A percentile compares a stretch with the other conserved stretches of the same genome.
These are phyloP conservation scores for Neopipo cinnamomea DNA, from an alignment of 2,113 vertebrate species.

Conservation along the genomic window DNA sequence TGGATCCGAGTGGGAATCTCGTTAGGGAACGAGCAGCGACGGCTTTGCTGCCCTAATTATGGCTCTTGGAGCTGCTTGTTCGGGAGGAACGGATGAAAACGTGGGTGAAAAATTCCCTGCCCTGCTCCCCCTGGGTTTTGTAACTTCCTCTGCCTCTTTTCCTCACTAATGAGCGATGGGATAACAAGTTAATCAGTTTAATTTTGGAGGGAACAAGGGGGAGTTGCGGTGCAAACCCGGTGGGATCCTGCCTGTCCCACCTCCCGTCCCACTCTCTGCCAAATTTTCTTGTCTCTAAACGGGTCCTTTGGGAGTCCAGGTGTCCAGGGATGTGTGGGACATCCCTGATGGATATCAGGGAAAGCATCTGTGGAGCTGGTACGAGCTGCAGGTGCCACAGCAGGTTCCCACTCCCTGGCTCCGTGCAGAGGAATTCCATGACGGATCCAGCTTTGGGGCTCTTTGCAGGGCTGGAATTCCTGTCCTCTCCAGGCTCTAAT, in stretches of 20 bases:
- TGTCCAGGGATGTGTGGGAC: background rate
- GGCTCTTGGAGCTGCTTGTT: slow-evolving; percentile 24
- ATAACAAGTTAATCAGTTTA: background rate
- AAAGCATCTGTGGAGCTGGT: background rate
- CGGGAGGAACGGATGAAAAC: background rate
- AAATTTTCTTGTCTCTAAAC: background rate
- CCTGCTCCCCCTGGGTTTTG: background rate
- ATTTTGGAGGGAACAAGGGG: background rate
- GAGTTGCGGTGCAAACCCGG: background rate
- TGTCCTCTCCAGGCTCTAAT: background rate
- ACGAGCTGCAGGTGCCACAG: background rate
- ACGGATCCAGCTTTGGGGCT: background rate
- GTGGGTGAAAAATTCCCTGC: background rate
- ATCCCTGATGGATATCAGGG: background rate
- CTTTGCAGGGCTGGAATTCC: background rate
- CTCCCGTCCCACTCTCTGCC: background rate
- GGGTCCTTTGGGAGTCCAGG: background rate
- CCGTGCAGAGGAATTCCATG: background rate
- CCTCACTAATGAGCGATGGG: background rate
- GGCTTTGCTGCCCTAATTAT: slow-evolving; percentile 48
- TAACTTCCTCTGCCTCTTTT: background rate
- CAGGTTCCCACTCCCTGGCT: background rate
- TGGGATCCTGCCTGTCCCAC: background rate
- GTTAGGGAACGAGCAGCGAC: background rate
- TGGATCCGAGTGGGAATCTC: background rate